phyloP scores from a whole-genome alignment of 2,888 invertebrate species.

The Sarcophaga subvicina region DNA sequence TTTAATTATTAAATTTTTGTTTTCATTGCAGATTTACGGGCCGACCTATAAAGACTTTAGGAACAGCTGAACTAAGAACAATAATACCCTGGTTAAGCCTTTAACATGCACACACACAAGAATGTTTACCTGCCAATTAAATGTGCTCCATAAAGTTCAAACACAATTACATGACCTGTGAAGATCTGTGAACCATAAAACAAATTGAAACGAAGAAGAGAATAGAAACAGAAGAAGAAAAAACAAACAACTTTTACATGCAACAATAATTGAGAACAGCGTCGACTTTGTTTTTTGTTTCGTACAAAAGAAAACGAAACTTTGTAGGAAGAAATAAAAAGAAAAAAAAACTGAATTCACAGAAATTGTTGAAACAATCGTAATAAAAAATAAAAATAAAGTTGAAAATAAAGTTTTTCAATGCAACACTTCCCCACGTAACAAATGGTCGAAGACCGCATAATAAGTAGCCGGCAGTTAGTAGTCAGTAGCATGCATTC shows the following conservation, averaged over 20 bases:
- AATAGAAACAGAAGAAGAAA: background rate
- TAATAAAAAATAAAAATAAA: background rate
- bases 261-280: slow-evolving; percentile 11
- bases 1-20: background rate
- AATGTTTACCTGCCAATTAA: slow-evolving; percentile 10
- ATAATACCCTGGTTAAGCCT: background rate
- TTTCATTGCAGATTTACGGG: slow-evolving; percentile 11
- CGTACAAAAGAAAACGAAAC: background rate
- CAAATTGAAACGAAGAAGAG: background rate
- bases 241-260: slow-evolving; percentile 10
- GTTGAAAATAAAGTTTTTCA: slow-evolving; percentile 5
- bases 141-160: background rate
- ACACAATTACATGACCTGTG: background rate
- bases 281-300: background rate
- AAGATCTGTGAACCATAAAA: slow-evolving; percentile 5
- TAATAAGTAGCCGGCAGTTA: background rate
- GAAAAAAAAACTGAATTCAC: background rate
- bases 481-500: background rate
- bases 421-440: background rate
- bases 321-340: background rate
- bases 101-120: background rate
- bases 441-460: background rate
- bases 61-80: background rate
- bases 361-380: background rate
- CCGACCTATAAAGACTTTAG: background rate